phyloP scores from a whole-genome alignment of 2,797 vertebrate species.

The Oryzias sinensis region DNA sequence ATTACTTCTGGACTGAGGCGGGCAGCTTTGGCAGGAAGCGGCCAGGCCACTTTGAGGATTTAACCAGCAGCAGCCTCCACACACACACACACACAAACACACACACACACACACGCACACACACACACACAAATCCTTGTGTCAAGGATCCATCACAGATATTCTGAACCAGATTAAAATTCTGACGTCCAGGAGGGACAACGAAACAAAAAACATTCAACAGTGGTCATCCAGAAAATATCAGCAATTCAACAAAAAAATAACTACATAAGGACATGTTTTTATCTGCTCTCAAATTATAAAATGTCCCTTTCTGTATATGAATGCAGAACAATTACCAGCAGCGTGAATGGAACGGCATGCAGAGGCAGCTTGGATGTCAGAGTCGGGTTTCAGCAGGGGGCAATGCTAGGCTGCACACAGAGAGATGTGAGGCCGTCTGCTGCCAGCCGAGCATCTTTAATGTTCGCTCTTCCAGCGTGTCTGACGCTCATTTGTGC shows the following conservation, averaged over 20 bases:
- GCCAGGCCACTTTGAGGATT: conserved; percentile 76
- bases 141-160: conserved; percentile 36
- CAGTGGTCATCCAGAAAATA: conserved; percentile 34
- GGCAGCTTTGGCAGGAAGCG: conserved; percentile 71
- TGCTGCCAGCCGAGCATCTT: conserved; percentile 32
- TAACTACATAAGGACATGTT: neutral
- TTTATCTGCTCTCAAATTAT: neutral
- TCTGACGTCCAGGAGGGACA: neutral
- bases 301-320: neutral
- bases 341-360: neutral
- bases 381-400: conserved; percentile 77
- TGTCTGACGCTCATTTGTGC: neutral
- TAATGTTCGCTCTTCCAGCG: conserved; percentile 8
- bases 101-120: conserved; percentile 28
- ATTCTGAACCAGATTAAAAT: conserved; percentile 2
- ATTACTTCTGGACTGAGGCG: conserved; percentile 80
- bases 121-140: conserved; percentile 25
- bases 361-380: conserved; percentile 19
- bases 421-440: conserved; percentile 40
- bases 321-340: neutral
- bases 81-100: conserved; percentile 25
- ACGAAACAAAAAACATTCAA: neutral
- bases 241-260: conserved; percentile 22
- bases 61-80: conserved; percentile 58
- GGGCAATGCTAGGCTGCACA: conserved; percentile 77